Evolutionary conservation across 1,140 invertebrate species (phyloP), one percentile per base, ranked within the genome.

Genomic region (Mycetomoellerius zeteki): DNA sequence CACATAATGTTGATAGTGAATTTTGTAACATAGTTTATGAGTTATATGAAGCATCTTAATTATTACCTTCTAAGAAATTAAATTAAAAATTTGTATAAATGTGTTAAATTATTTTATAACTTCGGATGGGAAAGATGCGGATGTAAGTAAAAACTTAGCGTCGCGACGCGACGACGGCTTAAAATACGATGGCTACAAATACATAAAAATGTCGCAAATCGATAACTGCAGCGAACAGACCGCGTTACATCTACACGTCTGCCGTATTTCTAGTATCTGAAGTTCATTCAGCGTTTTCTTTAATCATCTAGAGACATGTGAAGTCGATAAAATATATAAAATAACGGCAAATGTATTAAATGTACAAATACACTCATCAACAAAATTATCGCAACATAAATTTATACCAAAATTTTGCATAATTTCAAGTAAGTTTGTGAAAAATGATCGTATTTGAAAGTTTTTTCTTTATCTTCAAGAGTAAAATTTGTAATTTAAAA

Each of bases 201-300:
- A 62, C 24, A 24, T 84, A 84, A 84, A 75, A 84, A 84, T 84
- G 54, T 50, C 37, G 3, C 50, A 12, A 73, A 84, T 84, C 80
- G 54, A 84, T 84, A 84, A 60, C 54, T 21, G 54, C 19, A 47
- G 33, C 33, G 21, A 58, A 43, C 5, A 81, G 30, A 78, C 1
- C 52, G 33, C 19, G n/a, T 60, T 60, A 33, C 52, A 52, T 52
- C 14, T 56, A 54, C 43, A 60, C 12, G 24, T 62, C 24, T 73
- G 24, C 24, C 14, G 33, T 50, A 43, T 81, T 69, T 47, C 24
- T 33, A 69, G n/a, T 21, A 67, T 56, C n/a, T 60, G 62, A 52
- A 24, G 33, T 71, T 69, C 43, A 27, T 81, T 52, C 64, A 50
- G 37, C 19, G 1, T 78, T 67, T 50, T 24, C 12, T 19, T 3